Base-by-base conservation (phyloP, 2,113 vertebrate genomes). In the Vanacampus margaritifer region DNA sequence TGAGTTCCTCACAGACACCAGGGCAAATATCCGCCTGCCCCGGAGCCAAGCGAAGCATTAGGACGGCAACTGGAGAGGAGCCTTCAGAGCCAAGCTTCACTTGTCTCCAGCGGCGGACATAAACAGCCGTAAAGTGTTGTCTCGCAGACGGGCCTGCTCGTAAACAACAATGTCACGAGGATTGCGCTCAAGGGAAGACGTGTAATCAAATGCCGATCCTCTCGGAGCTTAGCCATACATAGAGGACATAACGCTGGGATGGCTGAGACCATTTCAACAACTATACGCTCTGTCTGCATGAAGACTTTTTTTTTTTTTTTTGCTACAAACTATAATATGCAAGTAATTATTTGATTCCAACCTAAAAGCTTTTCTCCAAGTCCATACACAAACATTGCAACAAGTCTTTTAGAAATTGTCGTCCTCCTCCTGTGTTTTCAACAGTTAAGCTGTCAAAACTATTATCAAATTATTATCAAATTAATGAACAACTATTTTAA, bases 101-200 rank as follows among this genome's bases (percentile, higher is more conserved):
- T 82, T 74, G 79, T 85, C 83, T 89, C 80, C 80, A 76, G 65
- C 65, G 78, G 73, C 82, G 85, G 84, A 83, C 81, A 87, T 93
- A 91, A 91, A 91, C 88, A 91, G 83, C 81, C 83, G 79, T 91
- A 91, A 93, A 93, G 86, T 36, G 67, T 79, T 56, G 67, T 89
- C 87, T 89, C 67, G n/a, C 80, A 84, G 84, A 86, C 69, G 51
- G 71, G 67, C 79, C 68, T 7, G 71, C 89, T 81, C 84, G 72
- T 92, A 91, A 92, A 93, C 80, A 88, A 86, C 78, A 63, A 81
- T 76, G 85, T 87, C 86, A 79, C 76, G 80, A 74, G 24, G 65
- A 78, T 78, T 78, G 72, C 76, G 71, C 71, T 89, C 70, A 69
- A 75, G 78, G 74, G 78, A 73, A 78, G 64, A 73, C 75, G 83